phyloP scores from a whole-genome alignment of 2,113 vertebrate genomes.

The Hemichromis elongatus region DNA sequence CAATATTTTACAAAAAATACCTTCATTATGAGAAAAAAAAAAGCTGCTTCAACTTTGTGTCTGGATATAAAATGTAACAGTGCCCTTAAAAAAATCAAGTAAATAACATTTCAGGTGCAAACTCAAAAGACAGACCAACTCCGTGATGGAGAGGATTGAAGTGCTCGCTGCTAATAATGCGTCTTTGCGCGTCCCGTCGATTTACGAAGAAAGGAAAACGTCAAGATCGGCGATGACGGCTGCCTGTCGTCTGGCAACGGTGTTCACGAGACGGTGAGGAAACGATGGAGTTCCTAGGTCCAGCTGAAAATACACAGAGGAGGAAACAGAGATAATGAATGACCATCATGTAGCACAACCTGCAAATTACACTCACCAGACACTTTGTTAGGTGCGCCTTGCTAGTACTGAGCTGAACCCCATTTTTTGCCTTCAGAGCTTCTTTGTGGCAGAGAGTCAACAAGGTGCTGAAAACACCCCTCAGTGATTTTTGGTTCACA shows the following conservation, averaged over 20 bases:
- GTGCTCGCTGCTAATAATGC: conserved; percentile 39
- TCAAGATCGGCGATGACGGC: conserved; percentile 83
- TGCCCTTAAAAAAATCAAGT: conserved; percentile 54
- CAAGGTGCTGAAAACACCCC: background rate
- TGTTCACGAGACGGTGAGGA: conserved; percentile 73
- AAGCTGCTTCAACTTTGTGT: conserved; percentile 45
- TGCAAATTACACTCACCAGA: background rate
- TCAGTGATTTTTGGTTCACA: background rate
- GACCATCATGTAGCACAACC: background rate
- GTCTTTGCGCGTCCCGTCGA: background rate
- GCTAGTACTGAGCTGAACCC: background rate
- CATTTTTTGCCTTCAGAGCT: background rate
- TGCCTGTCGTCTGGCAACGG: conserved; percentile 79
- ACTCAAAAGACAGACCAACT: conserved; percentile 21
- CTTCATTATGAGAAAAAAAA: conserved; percentile 32
- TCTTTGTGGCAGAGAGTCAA: background rate
- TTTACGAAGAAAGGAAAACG: conserved; percentile 72
- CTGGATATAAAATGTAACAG: conserved; percentile 45
- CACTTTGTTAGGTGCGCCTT: background rate
- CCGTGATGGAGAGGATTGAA: conserved; percentile 16
- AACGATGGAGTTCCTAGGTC: conserved; percentile 86
- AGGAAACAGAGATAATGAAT: background rate
- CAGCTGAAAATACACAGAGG: conserved; percentile 71
- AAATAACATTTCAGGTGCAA: conserved; percentile 62
- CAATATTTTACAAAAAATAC: conserved; percentile 20